Percentiles rank a stretch among this genome's conserved stretches.
Evolutionary conservation across 37 sponge, comb jelly and placozoan genomes (phyloP).

Genomic region (Aplysina aerophoba): DNA sequence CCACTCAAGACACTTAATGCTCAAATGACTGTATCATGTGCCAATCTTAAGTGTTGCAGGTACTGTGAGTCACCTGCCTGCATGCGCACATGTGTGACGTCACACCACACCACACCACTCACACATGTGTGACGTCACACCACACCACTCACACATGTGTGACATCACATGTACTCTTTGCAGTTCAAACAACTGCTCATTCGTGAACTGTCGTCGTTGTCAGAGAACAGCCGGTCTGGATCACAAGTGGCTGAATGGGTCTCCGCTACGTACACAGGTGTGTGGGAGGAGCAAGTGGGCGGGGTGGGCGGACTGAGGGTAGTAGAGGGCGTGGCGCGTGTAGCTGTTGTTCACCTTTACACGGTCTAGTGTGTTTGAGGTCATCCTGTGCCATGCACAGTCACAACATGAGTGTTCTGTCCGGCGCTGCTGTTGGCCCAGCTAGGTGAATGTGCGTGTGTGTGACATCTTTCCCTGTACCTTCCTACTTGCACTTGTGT

Average conservation of each 20-base stretch:
- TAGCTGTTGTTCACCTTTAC: background rate
- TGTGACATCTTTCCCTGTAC: background rate
- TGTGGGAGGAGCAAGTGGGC: too few relatives aligned
- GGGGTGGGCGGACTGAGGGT: too few relatives aligned
- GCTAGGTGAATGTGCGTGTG: background rate
- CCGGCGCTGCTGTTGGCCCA: background rate
- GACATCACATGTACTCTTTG: background rate
- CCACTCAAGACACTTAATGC: too few relatives aligned
- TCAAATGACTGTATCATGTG: too few relatives aligned
- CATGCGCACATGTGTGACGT: background rate
- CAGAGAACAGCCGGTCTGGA: slow-evolving; percentile 67
- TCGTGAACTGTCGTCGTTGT: slow-evolving; percentile 67
- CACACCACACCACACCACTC: background rate
- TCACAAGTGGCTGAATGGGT: slow-evolving; percentile 75
- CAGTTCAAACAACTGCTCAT: slow-evolving; percentile 71
- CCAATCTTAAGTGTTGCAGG: too few relatives aligned
- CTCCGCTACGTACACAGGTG: slow-evolving; percentile 15
- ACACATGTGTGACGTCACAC: background rate
- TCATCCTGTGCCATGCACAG: slow-evolving; percentile 21
- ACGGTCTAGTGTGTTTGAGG: background rate
- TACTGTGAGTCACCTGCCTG: background rate
- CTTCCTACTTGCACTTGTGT: too few relatives aligned
- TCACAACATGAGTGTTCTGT: too few relatives aligned
- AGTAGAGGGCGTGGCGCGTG: background rate
- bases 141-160: background rate